Percentiles rank a stretch among this genome's conserved stretches.
Evolutionary conservation across 2,113 vertebrate species (phyloP).

Genomic region (Antidorcas marsupialis): DNA sequence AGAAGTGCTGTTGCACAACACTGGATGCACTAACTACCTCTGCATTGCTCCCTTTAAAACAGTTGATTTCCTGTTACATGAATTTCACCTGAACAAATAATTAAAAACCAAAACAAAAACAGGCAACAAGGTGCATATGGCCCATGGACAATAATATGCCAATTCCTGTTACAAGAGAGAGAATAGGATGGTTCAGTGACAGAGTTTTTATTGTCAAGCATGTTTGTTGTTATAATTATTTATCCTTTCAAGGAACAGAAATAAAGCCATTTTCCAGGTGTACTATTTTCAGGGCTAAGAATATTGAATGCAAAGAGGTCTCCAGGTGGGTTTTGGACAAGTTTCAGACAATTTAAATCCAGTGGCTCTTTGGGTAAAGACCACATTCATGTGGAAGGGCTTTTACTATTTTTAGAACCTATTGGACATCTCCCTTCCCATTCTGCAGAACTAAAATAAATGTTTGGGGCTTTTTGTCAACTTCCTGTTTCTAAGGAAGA

Average conservation of each 20-base stretch:
- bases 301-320: background rate
- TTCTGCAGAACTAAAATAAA: constrained; percentile 53
- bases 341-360: background rate
- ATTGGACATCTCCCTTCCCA: background rate
- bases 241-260: background rate
- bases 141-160: background rate
- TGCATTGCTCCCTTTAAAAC: background rate
- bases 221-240: background rate
- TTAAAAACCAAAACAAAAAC: background rate
- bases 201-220: background rate
- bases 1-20: background rate
- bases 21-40: background rate
- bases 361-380: background rate
- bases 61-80: background rate
- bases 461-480: constrained; percentile 47
- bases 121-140: background rate
- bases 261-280: background rate
- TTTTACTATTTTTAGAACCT: constrained; percentile 37
- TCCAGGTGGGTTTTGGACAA: background rate
- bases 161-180: background rate
- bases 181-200: background rate
- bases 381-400: background rate
- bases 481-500: constrained; percentile 58
- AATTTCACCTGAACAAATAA: background rate
- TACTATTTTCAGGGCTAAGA: background rate